Conservation (phyloP, 2,888 invertebrate genomes). For the Volucella bombylans region DNA sequence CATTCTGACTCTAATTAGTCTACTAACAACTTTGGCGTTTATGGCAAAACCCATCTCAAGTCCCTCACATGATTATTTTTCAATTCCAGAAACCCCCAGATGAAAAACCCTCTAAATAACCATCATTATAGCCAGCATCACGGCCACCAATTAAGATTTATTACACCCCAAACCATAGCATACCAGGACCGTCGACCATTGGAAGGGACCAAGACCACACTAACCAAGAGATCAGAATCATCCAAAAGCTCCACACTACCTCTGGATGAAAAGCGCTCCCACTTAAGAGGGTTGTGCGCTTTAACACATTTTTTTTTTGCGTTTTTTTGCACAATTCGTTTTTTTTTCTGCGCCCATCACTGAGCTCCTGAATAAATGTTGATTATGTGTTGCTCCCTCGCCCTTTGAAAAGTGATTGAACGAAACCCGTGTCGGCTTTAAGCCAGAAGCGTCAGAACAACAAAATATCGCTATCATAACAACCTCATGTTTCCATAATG, state of each 20-base stretch:
- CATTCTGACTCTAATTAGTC: conserved; percentile 7
- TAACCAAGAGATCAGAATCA: not conserved
- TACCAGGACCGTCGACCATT: conserved; percentile 16
- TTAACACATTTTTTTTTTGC: conserved; percentile 39
- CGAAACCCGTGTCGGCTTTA: conserved; percentile 48
- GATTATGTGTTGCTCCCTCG: conserved; percentile 47
- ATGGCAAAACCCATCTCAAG: not conserved
- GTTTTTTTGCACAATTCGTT: conserved; percentile 39
- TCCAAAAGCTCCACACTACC: conserved; percentile 29
- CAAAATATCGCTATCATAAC: conserved; percentile 71
- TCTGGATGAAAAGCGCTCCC: conserved; percentile 23
- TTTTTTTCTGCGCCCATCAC: conserved; percentile 20
- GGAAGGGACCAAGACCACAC: conserved; percentile 48
- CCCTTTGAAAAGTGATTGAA: not conserved
- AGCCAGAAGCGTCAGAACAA: conserved; percentile 25
- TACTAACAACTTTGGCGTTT: conserved; percentile 2
- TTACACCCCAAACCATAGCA: conserved; percentile 49
- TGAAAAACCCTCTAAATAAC: not conserved
- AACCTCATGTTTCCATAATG: conserved; percentile 72
- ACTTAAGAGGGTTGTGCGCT: conserved; percentile 33
- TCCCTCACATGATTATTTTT: conserved; percentile 33
- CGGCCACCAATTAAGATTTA: conserved; percentile 66
- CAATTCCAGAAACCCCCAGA: conserved; percentile 1
- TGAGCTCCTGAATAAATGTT: conserved; percentile 58
- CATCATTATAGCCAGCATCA: conserved; percentile 8